Evolutionary conservation across 2,113 vertebrate genomes (phyloP), one percentile per base, ranked within the genome.

Genomic region (Ovis canadensis): DNA sequence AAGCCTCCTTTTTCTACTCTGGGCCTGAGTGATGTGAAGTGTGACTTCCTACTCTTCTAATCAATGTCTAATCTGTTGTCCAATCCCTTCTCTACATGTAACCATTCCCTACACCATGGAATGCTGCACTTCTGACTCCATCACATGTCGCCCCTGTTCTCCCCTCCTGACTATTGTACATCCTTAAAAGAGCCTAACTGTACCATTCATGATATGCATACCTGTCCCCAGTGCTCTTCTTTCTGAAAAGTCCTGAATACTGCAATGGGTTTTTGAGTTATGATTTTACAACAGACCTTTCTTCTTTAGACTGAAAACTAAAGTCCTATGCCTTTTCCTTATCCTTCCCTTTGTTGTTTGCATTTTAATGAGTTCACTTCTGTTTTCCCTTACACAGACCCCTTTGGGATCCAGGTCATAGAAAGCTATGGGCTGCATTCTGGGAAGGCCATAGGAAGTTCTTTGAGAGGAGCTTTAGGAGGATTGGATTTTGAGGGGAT

Each of bases 331-430:
- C 23, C 3, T 3, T 33, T 21, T 6, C 6, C 16, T 11, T 10
- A 13, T 33, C 13, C 2, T 43, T 84, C 36, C 54, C 9, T 78
- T 82, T 43, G 7, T 60, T 74, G 2, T 25, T 78, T 33, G 3
- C 36, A 81, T 48, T 14, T 50, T 6, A 36, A 12, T 52, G 33
- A n/a, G 1, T 5, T 54, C 71, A 43, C 54, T 9, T 88, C 5
- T 62, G 11, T 40, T 96, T 93, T 36, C 7, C 31, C 71, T 40
- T 29, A 3, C 45, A n/a, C 33, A 96, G 95, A 97, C 3, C 91
- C 85, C 13, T 94, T 97, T 93, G 91, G 92, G 45, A 43, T 97
- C 52, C 91, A 97, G 81, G 36, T 12, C 9, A 54, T 6, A 25
- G 74, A 14, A 59, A 91, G 96, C 62, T 97, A 74, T 90, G 16